Evolutionary conservation across 2,797 vertebrate species (phyloP).

Genomic region (Onychomys arenicola): DNA sequence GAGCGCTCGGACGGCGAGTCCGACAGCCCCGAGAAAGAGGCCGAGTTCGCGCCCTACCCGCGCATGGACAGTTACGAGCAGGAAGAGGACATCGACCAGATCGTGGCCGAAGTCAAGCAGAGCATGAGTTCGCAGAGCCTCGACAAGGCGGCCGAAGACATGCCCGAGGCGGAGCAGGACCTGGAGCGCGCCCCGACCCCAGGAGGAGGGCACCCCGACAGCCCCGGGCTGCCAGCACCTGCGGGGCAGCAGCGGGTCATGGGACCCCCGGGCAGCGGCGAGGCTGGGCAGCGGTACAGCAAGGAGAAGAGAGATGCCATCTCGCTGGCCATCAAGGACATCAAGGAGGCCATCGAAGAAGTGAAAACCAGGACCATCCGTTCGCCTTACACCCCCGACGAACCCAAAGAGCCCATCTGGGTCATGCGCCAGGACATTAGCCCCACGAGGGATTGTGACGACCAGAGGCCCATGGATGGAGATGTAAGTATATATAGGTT

Average conservation of each 20-base stretch:
- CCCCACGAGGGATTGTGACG: constrained; percentile 93
- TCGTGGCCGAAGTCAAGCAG: constrained; percentile 93
- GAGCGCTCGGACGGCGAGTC: constrained; percentile 97
- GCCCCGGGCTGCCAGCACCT: constrained; percentile 72
- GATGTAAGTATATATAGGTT: constrained; percentile 92
- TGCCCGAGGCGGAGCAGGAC: constrained; percentile 90
- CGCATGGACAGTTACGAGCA: constrained; percentile 96
- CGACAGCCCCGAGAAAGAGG: constrained; percentile 97
- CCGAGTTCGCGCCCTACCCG: constrained; percentile 96
- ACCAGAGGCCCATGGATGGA: constrained; percentile 91
- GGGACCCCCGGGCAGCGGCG: constrained; percentile 78
- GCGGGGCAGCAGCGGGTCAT: constrained; percentile 74
- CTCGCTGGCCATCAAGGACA: constrained; percentile 98
- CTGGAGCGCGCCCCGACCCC: constrained; percentile 83
- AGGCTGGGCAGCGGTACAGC: constrained; percentile 90
- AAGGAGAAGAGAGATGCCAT: constrained; percentile 96
- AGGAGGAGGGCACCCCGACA: constrained; percentile 80
- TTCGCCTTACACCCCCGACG: constrained; percentile 98
- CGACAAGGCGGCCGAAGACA: constrained; percentile 89
- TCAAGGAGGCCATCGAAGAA: constrained; percentile 98
- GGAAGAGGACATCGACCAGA: constrained; percentile 95
- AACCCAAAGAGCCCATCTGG: constrained; percentile 98
- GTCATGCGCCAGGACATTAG: constrained; percentile 98
- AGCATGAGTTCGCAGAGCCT: constrained; percentile 94
- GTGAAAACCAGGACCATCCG: constrained; percentile 98